Evolutionary conservation across 2,113 vertebrate genomes (phyloP), one percentile per base, ranked within the genome.

Genomic region (Okapia johnstoni): DNA sequence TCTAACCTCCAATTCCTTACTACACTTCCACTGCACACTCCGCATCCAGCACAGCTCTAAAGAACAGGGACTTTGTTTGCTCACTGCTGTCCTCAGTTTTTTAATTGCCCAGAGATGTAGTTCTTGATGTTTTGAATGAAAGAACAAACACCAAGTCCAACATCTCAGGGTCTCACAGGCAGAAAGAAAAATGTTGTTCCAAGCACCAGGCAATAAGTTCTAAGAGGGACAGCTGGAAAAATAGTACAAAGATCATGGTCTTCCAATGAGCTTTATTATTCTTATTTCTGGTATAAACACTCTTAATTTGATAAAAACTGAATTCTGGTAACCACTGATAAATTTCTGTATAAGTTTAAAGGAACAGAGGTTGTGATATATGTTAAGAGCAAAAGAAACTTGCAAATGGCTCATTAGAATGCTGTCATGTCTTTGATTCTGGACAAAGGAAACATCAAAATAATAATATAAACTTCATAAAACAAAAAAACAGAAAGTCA

Each of bases 171-270:
- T 88, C 79, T 80, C 79, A 57, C 23, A 80, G 79, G 57, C 91
- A 87, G 76, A 43, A 80, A 94, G 91, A 15, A 96, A 95, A 76
- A 94, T 97, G 85, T 97, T 98, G 90, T 96, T 97, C 85, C 40
- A 97, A 97, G 94, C 97, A 96, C 88, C 80, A 66, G 88, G 97
- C 90, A 93, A 21, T 85, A 43, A 90, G 70, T 96, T 97, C 81
- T 96, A 86, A 94, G 86, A 95, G 85, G 60, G 92, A 88, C 97
- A 98, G 96, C 97, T 98, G 97, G 57, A 95, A 97, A 97, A 98
- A 98, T 94, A 98, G 88, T 61, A 60, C 81, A 88, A 85, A 95
- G 50, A 76, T 12, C 70, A 54, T 1, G 8, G 25, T 85, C 81
- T 95, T 86, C 81, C 30, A 3, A 16, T 33, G 58, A 97, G 55